Conservation (phyloP, 2,888 invertebrate species). For the Mythimna vitellina region DNA sequence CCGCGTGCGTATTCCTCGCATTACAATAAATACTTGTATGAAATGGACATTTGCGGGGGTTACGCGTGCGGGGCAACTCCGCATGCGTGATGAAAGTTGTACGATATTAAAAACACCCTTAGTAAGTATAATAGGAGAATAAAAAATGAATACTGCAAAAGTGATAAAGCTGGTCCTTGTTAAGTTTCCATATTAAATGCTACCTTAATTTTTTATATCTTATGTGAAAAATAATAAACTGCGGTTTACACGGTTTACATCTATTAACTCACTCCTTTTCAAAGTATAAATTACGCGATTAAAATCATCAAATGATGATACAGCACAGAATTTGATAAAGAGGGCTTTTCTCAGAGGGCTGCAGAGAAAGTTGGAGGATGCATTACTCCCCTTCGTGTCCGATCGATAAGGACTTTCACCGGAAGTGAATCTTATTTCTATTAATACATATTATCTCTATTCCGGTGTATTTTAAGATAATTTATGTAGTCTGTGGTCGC, state of each 20-base stretch:
- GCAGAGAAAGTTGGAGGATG: slow-evolving; percentile 70
- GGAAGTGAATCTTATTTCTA: slow-evolving; percentile 61
- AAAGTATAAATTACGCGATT: slow-evolving; percentile 17
- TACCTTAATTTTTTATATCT: too few relatives aligned
- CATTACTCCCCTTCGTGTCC: slow-evolving; percentile 50
- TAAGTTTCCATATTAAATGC: neutral
- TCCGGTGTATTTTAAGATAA: slow-evolving; percentile 32
- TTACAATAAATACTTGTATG: too few relatives aligned
- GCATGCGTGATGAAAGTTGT: too few relatives aligned
- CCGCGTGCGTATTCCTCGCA: too few relatives aligned
- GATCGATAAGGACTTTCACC: slow-evolving; percentile 74
- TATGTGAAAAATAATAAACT: neutral
- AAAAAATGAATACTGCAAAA: too few relatives aligned
- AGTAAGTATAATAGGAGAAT: too few relatives aligned
- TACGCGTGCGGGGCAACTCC: too few relatives aligned
- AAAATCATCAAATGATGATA: slow-evolving; percentile 45
- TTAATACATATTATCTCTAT: slow-evolving; percentile 42
- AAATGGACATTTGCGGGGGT: too few relatives aligned
- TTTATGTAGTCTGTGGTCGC: neutral
- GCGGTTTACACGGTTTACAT: neutral
- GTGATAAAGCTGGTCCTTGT: too few relatives aligned
- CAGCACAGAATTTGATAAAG: slow-evolving; percentile 50
- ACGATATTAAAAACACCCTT: too few relatives aligned
- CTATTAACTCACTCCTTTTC: too few relatives aligned
- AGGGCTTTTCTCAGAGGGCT: slow-evolving; percentile 63